Evolutionary conservation across 2,888 invertebrate species (phyloP).

Genomic region (Cyclophora punctaria): DNA sequence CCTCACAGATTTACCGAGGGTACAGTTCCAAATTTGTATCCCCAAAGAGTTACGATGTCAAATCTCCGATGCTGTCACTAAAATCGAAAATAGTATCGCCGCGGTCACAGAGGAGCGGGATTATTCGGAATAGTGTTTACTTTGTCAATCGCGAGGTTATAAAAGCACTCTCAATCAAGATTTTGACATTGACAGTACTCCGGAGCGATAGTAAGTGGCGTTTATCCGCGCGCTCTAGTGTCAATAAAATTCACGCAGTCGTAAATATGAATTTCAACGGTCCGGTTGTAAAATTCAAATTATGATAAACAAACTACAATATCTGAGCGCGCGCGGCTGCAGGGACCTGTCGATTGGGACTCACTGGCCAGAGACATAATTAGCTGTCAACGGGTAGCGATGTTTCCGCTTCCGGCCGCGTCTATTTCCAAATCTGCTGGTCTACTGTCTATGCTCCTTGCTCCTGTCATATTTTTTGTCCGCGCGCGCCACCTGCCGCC

Average conservation of each 20-base stretch:
- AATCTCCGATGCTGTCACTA: conserved; percentile 50
- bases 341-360: conserved; percentile 64
- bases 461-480: conserved; percentile 21
- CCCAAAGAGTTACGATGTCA: conserved; percentile 62
- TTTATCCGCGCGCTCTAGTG: conserved; percentile 37
- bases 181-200: conserved; percentile 48
- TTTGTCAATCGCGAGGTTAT: conserved; percentile 42
- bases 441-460: conserved; percentile 28
- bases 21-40: conserved; percentile 60
- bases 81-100: conserved; percentile 49
- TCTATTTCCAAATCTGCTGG: conserved; percentile 68
- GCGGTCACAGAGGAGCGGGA: conserved; percentile 27
- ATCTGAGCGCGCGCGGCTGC: conserved; percentile 19
- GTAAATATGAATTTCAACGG: conserved; percentile 61
- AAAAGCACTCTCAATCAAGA: conserved; percentile 49
- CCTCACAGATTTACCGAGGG: conserved; percentile 25
- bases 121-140: conserved; percentile 40
- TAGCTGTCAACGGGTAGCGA: conserved; percentile 66
- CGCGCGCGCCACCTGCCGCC: conserved; percentile 52
- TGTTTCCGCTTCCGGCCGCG: conserved; percentile 68
- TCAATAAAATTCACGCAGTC: conserved; percentile 52
- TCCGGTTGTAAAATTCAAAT: conserved; percentile 59
- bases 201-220: conserved; percentile 31
- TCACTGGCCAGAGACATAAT: conserved; percentile 63
- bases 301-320: conserved; percentile 52